Percentiles rank a stretch among this genome's conserved stretches.
Conservation (phyloP, 1,140 invertebrate species). For the Bradysia coprophila region DNA sequence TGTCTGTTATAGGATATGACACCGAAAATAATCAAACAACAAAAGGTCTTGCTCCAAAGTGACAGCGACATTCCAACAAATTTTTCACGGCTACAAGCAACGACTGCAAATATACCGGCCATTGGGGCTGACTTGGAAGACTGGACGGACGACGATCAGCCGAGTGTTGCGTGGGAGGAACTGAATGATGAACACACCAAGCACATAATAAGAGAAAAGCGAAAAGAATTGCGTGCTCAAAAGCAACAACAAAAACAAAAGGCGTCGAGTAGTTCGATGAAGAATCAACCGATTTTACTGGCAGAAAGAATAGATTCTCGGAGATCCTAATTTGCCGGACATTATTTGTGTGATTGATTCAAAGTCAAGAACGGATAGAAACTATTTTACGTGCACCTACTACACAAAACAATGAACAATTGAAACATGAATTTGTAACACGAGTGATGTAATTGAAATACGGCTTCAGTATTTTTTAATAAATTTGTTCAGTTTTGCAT, state of each 20-base stretch:
- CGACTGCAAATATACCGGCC: slow-evolving; percentile 13
- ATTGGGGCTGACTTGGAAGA: slow-evolving; percentile 21
- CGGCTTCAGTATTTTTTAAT: too few species aligned
- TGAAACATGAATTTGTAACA: too few species aligned
- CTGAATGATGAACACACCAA: slow-evolving; percentile 21
- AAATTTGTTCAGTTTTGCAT: too few species aligned
- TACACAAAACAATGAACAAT: too few species aligned
- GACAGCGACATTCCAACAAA: slow-evolving; percentile 5
- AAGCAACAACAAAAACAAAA: slow-evolving; percentile 1
- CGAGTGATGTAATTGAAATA: too few species aligned
- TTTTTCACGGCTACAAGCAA: slow-evolving; percentile 19
- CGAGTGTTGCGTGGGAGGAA: slow-evolving; percentile 19
- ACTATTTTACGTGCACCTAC: too few species aligned
- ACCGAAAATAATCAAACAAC: slow-evolving; percentile 20
- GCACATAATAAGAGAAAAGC: slow-evolving; percentile 19
- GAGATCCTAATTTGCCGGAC: too few species aligned
- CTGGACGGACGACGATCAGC: slow-evolving; percentile 18
- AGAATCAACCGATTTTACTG: not conserved
- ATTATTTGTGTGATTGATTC: too few species aligned
- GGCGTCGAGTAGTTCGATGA: too few species aligned
- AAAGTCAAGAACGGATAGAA: too few species aligned
- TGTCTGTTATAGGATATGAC: slow-evolving; percentile 15
- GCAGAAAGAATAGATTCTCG: not conserved
- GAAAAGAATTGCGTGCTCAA: slow-evolving; percentile 17
- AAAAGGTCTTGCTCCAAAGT: slow-evolving; percentile 15